Evolutionary conservation across 2,888 invertebrate genomes (phyloP).

Genomic region (Drosophila quinaria): DNA sequence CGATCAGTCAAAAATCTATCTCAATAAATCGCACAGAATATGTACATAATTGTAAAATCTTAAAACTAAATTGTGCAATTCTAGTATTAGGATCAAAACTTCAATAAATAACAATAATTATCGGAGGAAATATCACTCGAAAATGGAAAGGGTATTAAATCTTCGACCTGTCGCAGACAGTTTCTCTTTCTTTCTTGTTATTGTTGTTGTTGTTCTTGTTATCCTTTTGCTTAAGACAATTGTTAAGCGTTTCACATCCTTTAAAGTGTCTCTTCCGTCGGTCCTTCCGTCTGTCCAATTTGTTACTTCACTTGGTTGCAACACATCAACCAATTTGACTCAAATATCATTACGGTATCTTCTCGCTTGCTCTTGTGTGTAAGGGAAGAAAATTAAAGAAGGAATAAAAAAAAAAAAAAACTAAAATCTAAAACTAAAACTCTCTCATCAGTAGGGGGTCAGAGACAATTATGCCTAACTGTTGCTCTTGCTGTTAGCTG

Average conservation of each 20-base stretch:
- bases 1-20: too few species aligned
- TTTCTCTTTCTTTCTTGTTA: too few species aligned
- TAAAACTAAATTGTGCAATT: too few species aligned
- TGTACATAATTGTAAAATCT: too few species aligned
- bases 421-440: constrained; percentile 28
- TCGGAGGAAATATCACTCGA: too few species aligned
- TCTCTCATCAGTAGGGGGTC: constrained; percentile 75
- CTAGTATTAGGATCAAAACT: too few species aligned
- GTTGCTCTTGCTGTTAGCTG: constrained; percentile 51
- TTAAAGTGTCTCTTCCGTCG: constrained; percentile 25
- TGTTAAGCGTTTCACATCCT: constrained; percentile 62
- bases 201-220: constrained; percentile 33
- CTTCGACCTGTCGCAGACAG: too few species aligned
- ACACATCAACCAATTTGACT: constrained; percentile 43
- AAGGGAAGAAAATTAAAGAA: background rate
- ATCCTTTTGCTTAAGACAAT: constrained; percentile 57
- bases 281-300: constrained; percentile 40
- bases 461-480: constrained; percentile 38
- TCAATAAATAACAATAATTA: too few species aligned
- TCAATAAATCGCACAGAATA: too few species aligned
- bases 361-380: background rate
- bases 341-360: constrained; percentile 62
- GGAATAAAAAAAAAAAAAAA: background rate
- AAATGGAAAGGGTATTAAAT: too few species aligned
- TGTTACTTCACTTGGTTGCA: constrained; percentile 64